phyloP scores from a whole-genome alignment of 2,113 vertebrate genomes.

The Arothron firmamentum region DNA sequence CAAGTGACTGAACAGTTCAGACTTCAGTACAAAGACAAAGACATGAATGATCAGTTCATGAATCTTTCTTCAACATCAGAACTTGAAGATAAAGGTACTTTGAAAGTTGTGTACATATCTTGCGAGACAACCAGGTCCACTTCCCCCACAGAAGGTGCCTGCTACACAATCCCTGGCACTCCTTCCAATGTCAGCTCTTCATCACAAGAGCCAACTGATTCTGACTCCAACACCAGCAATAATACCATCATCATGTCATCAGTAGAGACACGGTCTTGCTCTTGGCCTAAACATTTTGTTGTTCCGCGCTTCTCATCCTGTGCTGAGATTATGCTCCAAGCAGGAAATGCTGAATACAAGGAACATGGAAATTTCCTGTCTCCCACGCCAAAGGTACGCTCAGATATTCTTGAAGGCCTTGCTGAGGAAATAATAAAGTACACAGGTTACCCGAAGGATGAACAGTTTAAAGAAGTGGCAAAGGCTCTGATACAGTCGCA shows the following conservation, averaged over 20 bases:
- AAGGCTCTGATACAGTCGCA: not conserved
- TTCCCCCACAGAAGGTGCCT: not conserved
- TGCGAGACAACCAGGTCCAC: not conserved
- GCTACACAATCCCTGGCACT: not conserved
- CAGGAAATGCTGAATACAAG: not conserved
- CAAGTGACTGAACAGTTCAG: not conserved
- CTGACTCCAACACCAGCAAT: not conserved
- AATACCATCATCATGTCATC: not conserved
- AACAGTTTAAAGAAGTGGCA: not conserved
- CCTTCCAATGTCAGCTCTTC: not conserved
- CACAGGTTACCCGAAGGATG: not conserved
- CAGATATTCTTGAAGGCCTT: slow-evolving; percentile 1
- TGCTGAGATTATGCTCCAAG: not conserved
- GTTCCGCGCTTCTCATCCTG: not conserved
- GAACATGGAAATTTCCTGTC: not conserved
- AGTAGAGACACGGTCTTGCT: not conserved
- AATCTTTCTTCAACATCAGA: not conserved
- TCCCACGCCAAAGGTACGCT: not conserved
- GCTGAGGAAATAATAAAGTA: not conserved
- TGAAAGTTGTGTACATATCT: not conserved
- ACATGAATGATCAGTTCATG: not conserved
- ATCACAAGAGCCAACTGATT: not conserved
- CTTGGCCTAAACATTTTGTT: not conserved
- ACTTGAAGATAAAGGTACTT: not conserved
- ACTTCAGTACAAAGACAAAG: slow-evolving; percentile 1